Percentiles rank a stretch among this genome's conserved stretches.
Conservation (phyloP, 2,113 vertebrate species). For the Accipiter cooperii region DNA sequence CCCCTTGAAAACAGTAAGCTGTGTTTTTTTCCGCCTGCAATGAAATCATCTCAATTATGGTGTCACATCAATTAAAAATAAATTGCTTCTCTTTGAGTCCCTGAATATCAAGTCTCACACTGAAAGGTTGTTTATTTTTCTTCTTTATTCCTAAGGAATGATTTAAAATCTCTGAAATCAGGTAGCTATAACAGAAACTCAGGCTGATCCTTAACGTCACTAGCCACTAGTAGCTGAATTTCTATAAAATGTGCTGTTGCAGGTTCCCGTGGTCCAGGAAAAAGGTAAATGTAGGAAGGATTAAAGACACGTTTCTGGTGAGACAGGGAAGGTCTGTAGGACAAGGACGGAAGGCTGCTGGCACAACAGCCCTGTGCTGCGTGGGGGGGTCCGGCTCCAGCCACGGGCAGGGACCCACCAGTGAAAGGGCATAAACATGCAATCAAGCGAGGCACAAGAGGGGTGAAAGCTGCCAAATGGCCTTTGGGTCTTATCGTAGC, state of each 20-base stretch:
- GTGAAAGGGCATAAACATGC: neutral
- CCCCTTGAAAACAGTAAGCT: neutral
- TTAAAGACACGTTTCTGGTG: neutral
- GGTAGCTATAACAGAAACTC: neutral
- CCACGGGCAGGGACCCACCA: neutral
- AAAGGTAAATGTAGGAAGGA: neutral
- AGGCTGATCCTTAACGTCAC: neutral
- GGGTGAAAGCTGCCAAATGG: neutral
- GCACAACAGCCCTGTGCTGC: neutral
- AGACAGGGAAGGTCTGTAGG: neutral
- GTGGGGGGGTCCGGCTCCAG: neutral
- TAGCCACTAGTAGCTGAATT: neutral
- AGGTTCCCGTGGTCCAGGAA: neutral
- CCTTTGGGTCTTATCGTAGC: neutral
- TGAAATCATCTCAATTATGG: neutral
- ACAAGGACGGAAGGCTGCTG: neutral
- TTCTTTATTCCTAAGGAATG: neutral
- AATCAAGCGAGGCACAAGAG: neutral
- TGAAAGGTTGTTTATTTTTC: neutral
- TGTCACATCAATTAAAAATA: neutral
- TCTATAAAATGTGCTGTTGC: neutral
- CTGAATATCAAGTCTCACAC: neutral
- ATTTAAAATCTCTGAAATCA: neutral
- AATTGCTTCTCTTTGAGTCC: neutral
- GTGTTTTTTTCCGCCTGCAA: neutral